A percentile compares a stretch with the other conserved stretches of the same genome.
Evolutionary conservation across 2,113 vertebrate genomes (phyloP).

Genomic region (Sceloporus tristichus): DNA sequence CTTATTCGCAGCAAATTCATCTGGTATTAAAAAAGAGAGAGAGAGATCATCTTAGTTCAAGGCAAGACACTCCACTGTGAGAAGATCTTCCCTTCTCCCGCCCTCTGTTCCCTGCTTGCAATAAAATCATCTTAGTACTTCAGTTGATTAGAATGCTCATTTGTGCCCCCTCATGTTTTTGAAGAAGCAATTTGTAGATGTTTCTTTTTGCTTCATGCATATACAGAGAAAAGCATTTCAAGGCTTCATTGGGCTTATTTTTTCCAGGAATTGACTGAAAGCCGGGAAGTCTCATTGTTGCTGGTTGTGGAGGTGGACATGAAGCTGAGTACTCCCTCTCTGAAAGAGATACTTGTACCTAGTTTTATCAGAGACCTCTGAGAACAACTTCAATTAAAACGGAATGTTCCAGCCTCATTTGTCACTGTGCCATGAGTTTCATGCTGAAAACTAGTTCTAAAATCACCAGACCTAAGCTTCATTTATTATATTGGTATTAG

Average conservation of each 20-base stretch:
- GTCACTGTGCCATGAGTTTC: not conserved
- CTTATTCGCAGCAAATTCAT: not conserved
- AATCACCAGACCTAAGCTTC: not conserved
- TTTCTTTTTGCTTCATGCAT: slow-evolving; percentile 56
- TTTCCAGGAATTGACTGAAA: slow-evolving; percentile 69
- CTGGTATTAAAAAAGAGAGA: not conserved
- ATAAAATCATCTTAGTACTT: slow-evolving; percentile 43
- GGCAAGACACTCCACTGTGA: slow-evolving; percentile 14
- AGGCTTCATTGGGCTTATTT: slow-evolving; percentile 45
- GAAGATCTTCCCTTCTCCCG: not conserved
- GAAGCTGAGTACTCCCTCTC: not conserved
- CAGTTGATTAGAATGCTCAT: slow-evolving; percentile 57
- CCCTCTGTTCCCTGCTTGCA: slow-evolving; percentile 16
- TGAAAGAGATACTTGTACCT: slow-evolving; percentile 31
- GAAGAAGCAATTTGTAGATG: slow-evolving; percentile 64
- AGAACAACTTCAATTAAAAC: slow-evolving; percentile 36
- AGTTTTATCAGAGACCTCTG: slow-evolving; percentile 12
- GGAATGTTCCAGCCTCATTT: not conserved
- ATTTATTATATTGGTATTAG: not conserved
- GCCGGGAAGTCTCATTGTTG: slow-evolving; percentile 62
- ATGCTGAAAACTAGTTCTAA: slow-evolving; percentile 33
- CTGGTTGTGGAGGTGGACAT: slow-evolving; percentile 38
- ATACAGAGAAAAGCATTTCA: slow-evolving; percentile 61
- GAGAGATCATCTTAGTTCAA: not conserved
- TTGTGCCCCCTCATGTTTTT: slow-evolving; percentile 59